Percentiles rank a stretch among this genome's conserved stretches.
phyloP scores from a whole-genome alignment of 2,113 vertebrate species.

The Lichenostomus cassidix region DNA sequence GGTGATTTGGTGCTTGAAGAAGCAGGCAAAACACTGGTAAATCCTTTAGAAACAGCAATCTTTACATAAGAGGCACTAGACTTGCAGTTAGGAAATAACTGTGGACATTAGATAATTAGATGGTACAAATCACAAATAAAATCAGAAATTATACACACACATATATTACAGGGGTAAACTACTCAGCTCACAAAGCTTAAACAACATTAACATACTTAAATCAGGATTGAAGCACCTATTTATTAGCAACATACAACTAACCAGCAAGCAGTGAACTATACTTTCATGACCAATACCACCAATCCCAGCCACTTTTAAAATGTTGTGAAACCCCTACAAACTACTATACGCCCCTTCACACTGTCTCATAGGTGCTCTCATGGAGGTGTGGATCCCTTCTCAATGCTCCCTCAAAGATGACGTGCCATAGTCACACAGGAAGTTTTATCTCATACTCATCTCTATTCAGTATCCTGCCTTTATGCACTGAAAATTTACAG shows the following conservation, averaged over 20 bases:
- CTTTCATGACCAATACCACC: background rate
- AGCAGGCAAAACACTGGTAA: background rate
- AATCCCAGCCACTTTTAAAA: background rate
- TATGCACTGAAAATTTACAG: background rate
- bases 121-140: background rate
- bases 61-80: background rate
- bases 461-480: background rate
- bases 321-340: background rate
- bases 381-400: fast-evolving
- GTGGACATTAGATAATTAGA: background rate
- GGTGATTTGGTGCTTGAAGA: background rate
- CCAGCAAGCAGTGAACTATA: background rate
- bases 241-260: background rate
- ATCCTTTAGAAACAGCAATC: background rate
- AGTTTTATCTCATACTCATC: background rate
- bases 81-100: background rate
- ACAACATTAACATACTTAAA: background rate
- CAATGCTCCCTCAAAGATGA: background rate
- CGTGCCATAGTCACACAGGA: fast-evolving
- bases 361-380: fast-evolving
- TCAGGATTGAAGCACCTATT: background rate
- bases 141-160: background rate
- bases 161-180: background rate
- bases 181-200: background rate
- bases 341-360: background rate